Conservation (phyloP, 1,140 invertebrate species). For the Oncopodura yosiiana region DNA sequence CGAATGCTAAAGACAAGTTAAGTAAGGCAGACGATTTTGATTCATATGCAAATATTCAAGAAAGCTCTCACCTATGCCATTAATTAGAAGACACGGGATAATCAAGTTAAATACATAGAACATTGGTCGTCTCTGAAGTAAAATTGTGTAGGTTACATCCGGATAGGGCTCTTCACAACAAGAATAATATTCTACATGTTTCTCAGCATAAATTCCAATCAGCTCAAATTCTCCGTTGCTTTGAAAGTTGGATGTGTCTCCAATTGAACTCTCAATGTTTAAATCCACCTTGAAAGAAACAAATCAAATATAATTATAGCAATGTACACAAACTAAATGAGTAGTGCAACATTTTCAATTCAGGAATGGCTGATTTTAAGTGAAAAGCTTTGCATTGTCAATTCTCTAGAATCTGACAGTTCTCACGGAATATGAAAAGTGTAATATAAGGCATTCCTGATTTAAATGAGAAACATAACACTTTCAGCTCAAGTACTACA, state of each 20-base stretch:
- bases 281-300: conserved; percentile 52
- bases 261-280: conserved; percentile 57
- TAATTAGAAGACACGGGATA: conserved; percentile 79
- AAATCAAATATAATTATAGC: conserved; percentile 7
- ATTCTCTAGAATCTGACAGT: too few relatives aligned
- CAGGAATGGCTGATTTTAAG: too few relatives aligned
- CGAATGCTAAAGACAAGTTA: too few relatives aligned
- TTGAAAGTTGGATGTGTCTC: conserved; percentile 65
- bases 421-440: too few relatives aligned
- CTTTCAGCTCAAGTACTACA: too few relatives aligned
- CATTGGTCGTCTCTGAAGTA: conserved; percentile 64
- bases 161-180: conserved; percentile 55
- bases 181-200: conserved; percentile 59
- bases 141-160: conserved; percentile 47
- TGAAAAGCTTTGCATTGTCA: too few relatives aligned
- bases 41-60: neutral
- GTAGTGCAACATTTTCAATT: conserved; percentile 37
- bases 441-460: too few relatives aligned
- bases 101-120: conserved; percentile 89
- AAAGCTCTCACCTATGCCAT: conserved; percentile 58
- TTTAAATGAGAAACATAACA: too few relatives aligned
- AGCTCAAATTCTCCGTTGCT: conserved; percentile 70
- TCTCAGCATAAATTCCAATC: conserved; percentile 57
- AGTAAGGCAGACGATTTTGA: too few relatives aligned
- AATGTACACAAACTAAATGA: neutral